These are phyloP conservation scores for Exocentrus adspersus DNA, from an alignment of 2,888 invertebrate species.

Conservation along the genomic window DNA sequence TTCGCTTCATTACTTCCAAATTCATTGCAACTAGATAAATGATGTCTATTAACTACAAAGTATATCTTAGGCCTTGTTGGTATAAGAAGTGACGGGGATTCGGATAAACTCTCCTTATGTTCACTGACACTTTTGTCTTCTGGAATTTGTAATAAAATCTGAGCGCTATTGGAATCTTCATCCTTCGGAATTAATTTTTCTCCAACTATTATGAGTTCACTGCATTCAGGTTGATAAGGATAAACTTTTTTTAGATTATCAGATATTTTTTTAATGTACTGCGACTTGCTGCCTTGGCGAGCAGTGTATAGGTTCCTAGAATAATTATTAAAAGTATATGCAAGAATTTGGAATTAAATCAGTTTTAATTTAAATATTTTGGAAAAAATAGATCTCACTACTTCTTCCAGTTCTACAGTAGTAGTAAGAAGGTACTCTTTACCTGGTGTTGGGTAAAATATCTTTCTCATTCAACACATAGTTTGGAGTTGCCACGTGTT, in stretches of 20 bases:
- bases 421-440: no score
- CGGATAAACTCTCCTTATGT: no score
- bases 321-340: slow-evolving; percentile 7
- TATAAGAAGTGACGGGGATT: no score
- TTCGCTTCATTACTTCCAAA: slow-evolving; percentile 12
- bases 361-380: no score
- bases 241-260: slow-evolving; percentile 48
- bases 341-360: no score
- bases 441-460: slow-evolving; percentile 50
- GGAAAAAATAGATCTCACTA: no score
- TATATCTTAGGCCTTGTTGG: slow-evolving; percentile 10
- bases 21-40: slow-evolving; percentile 9
- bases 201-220: slow-evolving; percentile 54
- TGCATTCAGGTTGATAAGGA: slow-evolving; percentile 52
- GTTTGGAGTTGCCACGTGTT: slow-evolving; percentile 52
- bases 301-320: slow-evolving; percentile 15
- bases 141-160: no score
- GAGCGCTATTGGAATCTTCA: no score
- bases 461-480: slow-evolving; percentile 53
- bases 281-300: slow-evolving; percentile 52
- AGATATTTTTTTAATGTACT: slow-evolving; percentile 42
- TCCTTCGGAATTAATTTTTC: slow-evolving; percentile 26
- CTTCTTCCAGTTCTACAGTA: no score
- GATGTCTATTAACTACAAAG: slow-evolving; percentile 36
- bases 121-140: no score